phyloP scores from a whole-genome alignment of 2,797 vertebrate genomes.

The Gymnoscopelus braueri region DNA sequence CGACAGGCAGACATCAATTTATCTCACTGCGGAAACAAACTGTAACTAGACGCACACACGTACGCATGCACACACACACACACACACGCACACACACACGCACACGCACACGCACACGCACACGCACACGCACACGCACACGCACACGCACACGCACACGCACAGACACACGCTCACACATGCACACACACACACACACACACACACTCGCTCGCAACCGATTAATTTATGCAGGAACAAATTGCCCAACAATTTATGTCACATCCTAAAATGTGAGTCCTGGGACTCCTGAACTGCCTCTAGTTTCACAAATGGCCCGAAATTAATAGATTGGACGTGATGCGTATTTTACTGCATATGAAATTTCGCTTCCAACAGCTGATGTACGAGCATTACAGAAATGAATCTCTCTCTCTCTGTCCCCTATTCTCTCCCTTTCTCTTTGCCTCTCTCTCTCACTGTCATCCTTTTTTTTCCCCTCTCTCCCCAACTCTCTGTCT shows the following conservation, averaged over 20 bases:
- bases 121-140: neutral
- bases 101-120: neutral
- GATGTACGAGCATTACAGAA: slow-evolving; percentile 53
- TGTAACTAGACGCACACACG: too few species aligned
- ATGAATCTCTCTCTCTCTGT: slow-evolving; percentile 49
- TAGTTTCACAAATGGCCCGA: too few species aligned
- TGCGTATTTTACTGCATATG: slow-evolving; percentile 45
- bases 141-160: neutral
- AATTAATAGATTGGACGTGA: slow-evolving; percentile 27
- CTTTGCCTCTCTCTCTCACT: slow-evolving; percentile 40
- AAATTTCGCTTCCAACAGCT: slow-evolving; percentile 48
- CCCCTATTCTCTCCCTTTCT: slow-evolving; percentile 22
- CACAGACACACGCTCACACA: too few species aligned
- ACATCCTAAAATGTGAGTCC: slow-evolving; percentile 29
- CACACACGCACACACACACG: neutral
- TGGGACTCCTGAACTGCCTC: too few species aligned
- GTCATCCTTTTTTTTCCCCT: slow-evolving; percentile 32
- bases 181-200: neutral
- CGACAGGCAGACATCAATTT: slow-evolving; percentile 66
- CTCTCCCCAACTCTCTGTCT: slow-evolving; percentile 1
- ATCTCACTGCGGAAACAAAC: neutral
- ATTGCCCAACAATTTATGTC: slow-evolving; percentile 63
- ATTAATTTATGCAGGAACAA: slow-evolving; percentile 58
- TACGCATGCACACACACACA: neutral
- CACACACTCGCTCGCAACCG: slow-evolving; percentile 1